Percentiles rank a stretch among this genome's conserved stretches.
phyloP scores from a whole-genome alignment of 2,797 vertebrate genomes.

The Hypotaenidia philippensis region DNA sequence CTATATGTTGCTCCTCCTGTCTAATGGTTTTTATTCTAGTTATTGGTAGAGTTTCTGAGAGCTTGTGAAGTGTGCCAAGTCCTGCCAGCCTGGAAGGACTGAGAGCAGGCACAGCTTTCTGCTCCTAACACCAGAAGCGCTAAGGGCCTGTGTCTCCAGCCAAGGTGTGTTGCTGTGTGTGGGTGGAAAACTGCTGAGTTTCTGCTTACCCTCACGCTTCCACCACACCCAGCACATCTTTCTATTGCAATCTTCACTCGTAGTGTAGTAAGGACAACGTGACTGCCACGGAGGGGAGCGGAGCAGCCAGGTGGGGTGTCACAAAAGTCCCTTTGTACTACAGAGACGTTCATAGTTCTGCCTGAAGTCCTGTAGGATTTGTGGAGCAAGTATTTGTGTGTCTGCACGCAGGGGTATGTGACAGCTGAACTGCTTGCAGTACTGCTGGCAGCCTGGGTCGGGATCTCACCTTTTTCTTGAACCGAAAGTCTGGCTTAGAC shows the following conservation, averaged over 20 bases:
- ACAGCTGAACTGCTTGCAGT: background rate
- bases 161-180: background rate
- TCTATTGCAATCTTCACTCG: background rate
- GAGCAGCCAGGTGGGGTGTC: background rate
- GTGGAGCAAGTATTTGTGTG: background rate
- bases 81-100: background rate
- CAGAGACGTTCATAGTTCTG: background rate
- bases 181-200: background rate
- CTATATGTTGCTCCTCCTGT: fast-evolving
- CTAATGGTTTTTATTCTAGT: background rate
- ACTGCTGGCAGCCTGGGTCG: background rate
- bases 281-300: background rate
- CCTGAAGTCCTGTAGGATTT: background rate
- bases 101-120: background rate
- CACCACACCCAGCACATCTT: slow-evolving; percentile 18
- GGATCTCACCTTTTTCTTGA: background rate
- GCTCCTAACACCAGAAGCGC: background rate
- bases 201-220: background rate
- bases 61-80: background rate
- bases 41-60: background rate
- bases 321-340: background rate
- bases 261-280: fast-evolving
- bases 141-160: background rate
- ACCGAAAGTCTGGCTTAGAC: background rate
- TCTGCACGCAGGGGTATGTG: background rate